These are phyloP conservation scores for Daubentonia madagascariensis DNA, from an alignment of 2,113 vertebrate genomes.

Conservation along the genomic window DNA sequence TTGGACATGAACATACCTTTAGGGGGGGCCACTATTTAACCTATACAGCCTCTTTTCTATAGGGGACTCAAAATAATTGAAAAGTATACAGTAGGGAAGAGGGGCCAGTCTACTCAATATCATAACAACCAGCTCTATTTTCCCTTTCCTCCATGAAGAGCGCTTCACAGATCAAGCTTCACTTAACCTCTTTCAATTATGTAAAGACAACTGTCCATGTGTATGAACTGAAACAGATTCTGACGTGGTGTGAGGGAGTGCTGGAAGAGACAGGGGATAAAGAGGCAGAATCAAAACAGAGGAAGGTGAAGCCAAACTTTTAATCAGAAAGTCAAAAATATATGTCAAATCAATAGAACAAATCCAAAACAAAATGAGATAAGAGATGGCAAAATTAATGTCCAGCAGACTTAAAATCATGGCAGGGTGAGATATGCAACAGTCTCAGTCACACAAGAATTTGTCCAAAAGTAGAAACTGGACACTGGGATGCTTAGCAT, in stretches of 20 bases:
- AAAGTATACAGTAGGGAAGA: neutral
- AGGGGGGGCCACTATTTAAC: neutral
- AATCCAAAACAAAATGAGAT: neutral
- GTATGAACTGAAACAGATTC: neutral
- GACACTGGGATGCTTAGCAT: neutral
- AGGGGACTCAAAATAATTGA: neutral
- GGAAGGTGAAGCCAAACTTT: neutral
- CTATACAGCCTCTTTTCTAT: fast-evolving
- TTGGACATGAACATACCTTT: neutral
- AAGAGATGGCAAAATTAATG: neutral
- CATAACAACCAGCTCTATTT: neutral
- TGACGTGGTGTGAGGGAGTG: neutral
- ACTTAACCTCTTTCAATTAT: neutral
- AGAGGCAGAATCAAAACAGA: neutral
- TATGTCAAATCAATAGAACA: neutral
- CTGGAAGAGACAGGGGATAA: neutral
- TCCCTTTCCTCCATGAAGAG: neutral
- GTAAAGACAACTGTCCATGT: neutral
- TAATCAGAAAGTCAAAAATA: neutral
- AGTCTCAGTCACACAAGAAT: neutral
- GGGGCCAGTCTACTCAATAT: neutral
- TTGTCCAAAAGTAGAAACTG: neutral
- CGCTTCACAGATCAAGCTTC: neutral
- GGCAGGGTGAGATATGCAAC: neutral
- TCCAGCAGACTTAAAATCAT: neutral